Base-by-base conservation (phyloP, 1,140 invertebrate species). In the Atta cephalotes region DNA sequence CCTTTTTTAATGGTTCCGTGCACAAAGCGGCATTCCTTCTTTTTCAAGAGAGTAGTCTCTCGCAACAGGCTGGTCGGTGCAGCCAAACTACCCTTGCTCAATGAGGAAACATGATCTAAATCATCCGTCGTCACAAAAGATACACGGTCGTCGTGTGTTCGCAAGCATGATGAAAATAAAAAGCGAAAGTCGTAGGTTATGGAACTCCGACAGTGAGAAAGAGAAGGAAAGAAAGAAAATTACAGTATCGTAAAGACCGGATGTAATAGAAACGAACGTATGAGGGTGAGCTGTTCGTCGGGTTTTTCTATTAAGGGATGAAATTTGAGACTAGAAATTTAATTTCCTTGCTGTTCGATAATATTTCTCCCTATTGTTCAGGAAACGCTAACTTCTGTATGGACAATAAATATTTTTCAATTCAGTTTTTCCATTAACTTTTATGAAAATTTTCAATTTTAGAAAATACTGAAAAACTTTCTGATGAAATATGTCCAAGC, bases 101-200 rank as follows among this genome's bases (percentile, higher is more conserved):
- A 74, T 56, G 16, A 28, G 39, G 80, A 84, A 82, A 82, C 39
- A 3, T 25, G 39, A 76, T 76, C 56, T 84, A 84, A 84, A 84
- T 84, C 62, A 66, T 76, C 39, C 80, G 58, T 87, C 65, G 72
- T 87, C 77, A 87, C 16, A 63, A 84, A 63, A 76, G 56, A 51
- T 63, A 76, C 62, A 53, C 14, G 68, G 35, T 9, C 14, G 45
- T 39, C 62, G 66, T 70, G 65, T 60, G 21, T 16, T 56, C 14
- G 51, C n/a, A 56, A 58, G n/a, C 18, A 28, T n/a, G 71, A 39
- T 51, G 60, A 79, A 89, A 87, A 90, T 84, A 78, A 81, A 87
- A 89, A 58, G 16, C 74, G 88, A 79, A 89, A 85, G 88, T 82
- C 72, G 65, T 90, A 84, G 66, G 14, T 71, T 45, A 28, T 71